These are phyloP conservation scores for Gobionotothen gibberifrons DNA, from an alignment of 2,797 vertebrate genomes.

Conservation along the genomic window DNA sequence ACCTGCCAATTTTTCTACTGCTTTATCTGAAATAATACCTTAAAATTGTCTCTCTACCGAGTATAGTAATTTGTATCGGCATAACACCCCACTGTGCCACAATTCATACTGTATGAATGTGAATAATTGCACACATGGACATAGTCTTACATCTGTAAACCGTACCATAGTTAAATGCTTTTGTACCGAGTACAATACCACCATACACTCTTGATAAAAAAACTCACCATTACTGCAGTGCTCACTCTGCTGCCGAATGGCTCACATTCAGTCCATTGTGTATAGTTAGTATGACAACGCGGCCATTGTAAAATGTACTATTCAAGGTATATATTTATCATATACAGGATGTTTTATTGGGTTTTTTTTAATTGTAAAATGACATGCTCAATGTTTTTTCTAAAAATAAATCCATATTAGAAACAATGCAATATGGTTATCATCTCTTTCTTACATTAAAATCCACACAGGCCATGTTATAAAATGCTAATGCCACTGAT, in stretches of 20 bases:
- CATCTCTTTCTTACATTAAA: neutral
- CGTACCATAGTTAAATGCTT: neutral
- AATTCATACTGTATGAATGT: neutral
- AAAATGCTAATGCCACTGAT: neutral
- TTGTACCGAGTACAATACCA: neutral
- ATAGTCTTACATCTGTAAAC: neutral
- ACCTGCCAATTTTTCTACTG: conserved; percentile 1
- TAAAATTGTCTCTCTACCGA: neutral
- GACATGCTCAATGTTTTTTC: neutral
- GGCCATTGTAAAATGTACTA: neutral
- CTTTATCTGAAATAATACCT: neutral
- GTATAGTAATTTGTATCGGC: neutral
- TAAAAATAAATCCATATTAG: neutral
- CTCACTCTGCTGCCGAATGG: neutral
- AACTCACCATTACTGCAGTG: neutral
- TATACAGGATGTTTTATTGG: neutral
- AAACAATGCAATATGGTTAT: neutral
- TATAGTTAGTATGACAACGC: neutral
- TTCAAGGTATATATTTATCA: neutral
- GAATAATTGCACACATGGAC: neutral
- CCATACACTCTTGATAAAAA: neutral
- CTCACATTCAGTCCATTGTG: neutral
- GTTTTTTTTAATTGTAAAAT: neutral
- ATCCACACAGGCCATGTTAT: neutral
- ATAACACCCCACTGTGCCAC: neutral